Conservation (phyloP, 2,797 vertebrate species). For the Linurgus olivaceus region DNA sequence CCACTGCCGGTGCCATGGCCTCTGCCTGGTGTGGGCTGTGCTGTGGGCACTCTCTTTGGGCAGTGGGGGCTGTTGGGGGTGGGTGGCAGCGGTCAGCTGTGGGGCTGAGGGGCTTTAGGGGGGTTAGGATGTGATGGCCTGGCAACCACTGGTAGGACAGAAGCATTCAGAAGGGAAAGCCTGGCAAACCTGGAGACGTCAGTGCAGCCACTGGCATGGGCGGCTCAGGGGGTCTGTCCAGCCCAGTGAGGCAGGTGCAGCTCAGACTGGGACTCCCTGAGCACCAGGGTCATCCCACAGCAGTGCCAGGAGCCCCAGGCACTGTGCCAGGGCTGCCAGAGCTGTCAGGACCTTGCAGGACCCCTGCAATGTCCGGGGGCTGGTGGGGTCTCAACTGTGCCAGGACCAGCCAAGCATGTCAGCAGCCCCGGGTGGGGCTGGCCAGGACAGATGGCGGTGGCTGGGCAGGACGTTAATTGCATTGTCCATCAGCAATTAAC, state of each 20-base stretch:
- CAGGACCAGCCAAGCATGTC: rapidly evolving
- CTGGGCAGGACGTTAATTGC: neutral
- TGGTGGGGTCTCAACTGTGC: neutral
- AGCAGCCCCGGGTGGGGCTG: neutral
- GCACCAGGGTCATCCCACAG: rapidly evolving
- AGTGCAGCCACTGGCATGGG: rapidly evolving
- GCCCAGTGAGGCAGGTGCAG: rapidly evolving
- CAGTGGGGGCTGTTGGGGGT: rapidly evolving
- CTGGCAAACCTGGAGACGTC: rapidly evolving
- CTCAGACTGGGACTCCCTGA: rapidly evolving
- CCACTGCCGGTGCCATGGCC: rapidly evolving
- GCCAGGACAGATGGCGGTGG: neutral
- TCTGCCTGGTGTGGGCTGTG: neutral
- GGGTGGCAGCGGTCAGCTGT: rapidly evolving
- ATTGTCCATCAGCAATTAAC: neutral
- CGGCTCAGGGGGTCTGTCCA: neutral
- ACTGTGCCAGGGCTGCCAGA: rapidly evolving
- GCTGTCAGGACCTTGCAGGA: neutral
- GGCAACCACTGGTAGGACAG: rapidly evolving
- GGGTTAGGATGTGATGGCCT: neutral
- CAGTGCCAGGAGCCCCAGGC: neutral
- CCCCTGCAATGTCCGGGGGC: no score
- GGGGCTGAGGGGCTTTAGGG: neutral
- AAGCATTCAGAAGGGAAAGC: rapidly evolving
- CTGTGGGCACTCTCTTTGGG: rapidly evolving